These are phyloP conservation scores for Phaethornis superciliosus DNA, from an alignment of 2,113 vertebrate species.

Conservation along the genomic window DNA sequence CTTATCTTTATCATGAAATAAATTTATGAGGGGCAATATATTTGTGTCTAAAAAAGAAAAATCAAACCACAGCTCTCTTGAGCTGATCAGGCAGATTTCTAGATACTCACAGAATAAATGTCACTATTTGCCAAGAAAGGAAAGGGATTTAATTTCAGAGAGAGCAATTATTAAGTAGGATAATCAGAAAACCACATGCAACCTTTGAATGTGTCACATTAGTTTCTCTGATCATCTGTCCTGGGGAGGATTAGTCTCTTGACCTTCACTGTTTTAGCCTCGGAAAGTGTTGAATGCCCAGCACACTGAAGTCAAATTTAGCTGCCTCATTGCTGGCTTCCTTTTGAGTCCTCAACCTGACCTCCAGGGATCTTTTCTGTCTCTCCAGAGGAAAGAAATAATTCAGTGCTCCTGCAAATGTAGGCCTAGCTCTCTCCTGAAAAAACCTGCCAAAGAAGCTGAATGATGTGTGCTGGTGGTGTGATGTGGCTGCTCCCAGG, in stretches of 20 bases:
- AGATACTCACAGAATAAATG: background rate
- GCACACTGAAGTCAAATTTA: conserved; percentile 14
- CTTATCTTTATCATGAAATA: background rate
- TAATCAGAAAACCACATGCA: background rate
- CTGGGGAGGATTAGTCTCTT: background rate
- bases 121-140: background rate
- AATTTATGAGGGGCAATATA: background rate
- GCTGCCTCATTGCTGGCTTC: conserved; percentile 2
- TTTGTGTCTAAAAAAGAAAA: background rate
- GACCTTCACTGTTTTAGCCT: background rate
- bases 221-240: background rate
- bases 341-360: conserved; percentile 41
- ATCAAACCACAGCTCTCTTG: background rate
- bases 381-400: conserved; percentile 57
- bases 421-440: conserved; percentile 33
- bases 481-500: conserved; percentile 50
- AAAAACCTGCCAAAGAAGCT: conserved; percentile 48
- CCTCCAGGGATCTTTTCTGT: conserved; percentile 42
- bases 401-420: conserved; percentile 43
- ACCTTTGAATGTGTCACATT: background rate
- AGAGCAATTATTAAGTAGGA: background rate
- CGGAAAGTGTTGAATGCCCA: background rate
- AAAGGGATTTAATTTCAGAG: background rate
- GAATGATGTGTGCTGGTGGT: conserved; percentile 47
- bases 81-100: background rate